These are phyloP conservation scores for Engystomops pustulosus DNA, from an alignment of 2,113 vertebrate genomes.

Conservation along the genomic window DNA sequence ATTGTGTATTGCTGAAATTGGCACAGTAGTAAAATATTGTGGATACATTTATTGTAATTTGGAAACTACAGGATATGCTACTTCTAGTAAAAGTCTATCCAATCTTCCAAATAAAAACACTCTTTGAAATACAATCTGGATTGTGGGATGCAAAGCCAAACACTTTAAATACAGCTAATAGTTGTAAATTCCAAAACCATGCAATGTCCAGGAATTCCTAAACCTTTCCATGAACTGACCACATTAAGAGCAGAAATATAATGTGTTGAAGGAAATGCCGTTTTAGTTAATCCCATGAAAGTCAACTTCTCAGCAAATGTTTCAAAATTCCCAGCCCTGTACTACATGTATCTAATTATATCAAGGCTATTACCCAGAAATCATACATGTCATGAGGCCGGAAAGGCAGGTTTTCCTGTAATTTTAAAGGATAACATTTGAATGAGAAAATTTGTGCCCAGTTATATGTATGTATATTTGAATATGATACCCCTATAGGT, in stretches of 20 bases:
- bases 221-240: constrained; percentile 59
- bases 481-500: too few species aligned
- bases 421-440: background rate
- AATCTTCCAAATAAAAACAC: constrained; percentile 51
- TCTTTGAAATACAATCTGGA: constrained; percentile 53
- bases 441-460: background rate
- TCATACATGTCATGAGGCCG: background rate
- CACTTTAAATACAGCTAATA: constrained; percentile 47
- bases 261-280: constrained; percentile 43
- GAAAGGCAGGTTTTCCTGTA: constrained; percentile 1
- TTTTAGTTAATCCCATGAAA: constrained; percentile 56
- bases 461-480: background rate
- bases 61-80: constrained; percentile 18
- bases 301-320: constrained; percentile 38
- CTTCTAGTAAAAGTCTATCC: constrained; percentile 30
- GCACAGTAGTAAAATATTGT: background rate
- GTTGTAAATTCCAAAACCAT: constrained; percentile 57
- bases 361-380: background rate
- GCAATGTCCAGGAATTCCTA: constrained; percentile 52
- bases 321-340: background rate
- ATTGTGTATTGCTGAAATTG: background rate
- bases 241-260: constrained; percentile 53
- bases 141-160: constrained; percentile 30
- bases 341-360: background rate
- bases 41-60: constrained; percentile 3